phyloP scores from a whole-genome alignment of 2,888 invertebrate species.

The Aricia artaxerxes region DNA sequence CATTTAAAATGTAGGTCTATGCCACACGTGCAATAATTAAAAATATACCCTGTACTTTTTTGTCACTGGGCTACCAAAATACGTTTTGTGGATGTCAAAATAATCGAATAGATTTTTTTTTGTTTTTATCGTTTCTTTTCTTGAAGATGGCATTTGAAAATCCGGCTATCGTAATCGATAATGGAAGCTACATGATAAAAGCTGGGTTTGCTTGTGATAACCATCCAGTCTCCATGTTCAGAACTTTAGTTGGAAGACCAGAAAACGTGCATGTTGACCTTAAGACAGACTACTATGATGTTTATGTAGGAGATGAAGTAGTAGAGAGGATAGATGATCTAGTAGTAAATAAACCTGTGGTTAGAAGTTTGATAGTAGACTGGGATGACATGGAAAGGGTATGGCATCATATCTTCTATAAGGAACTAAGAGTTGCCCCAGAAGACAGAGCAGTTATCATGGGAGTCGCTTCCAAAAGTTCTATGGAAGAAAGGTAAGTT shows the following conservation, averaged over 20 bases:
- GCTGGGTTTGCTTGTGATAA: slow-evolving; percentile 72
- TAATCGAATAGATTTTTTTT: not conserved
- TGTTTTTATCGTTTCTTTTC: too few relatives aligned
- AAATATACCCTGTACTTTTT: too few relatives aligned
- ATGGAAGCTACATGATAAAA: slow-evolving; percentile 63
- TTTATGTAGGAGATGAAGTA: slow-evolving; percentile 61
- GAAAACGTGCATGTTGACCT: slow-evolving; percentile 51
- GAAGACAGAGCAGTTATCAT: slow-evolving; percentile 64
- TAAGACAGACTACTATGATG: slow-evolving; percentile 62
- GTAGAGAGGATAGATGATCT: slow-evolving; percentile 48
- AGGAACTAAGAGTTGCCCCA: slow-evolving; percentile 65
- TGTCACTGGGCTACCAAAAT: too few relatives aligned
- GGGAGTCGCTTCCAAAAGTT: slow-evolving; percentile 48
- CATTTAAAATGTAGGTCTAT: too few relatives aligned
- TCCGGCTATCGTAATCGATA: slow-evolving; percentile 65
- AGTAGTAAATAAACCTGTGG: slow-evolving; percentile 55
- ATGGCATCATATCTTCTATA: slow-evolving; percentile 66
- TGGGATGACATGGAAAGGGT: slow-evolving; percentile 73
- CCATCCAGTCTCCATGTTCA: slow-evolving; percentile 66
- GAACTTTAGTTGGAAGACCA: slow-evolving; percentile 64
- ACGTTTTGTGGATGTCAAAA: too few relatives aligned
- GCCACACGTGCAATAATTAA: too few relatives aligned
- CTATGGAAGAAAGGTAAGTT: slow-evolving; percentile 61
- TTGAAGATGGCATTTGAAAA: slow-evolving; percentile 58
- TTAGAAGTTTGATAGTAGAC: slow-evolving; percentile 56